phyloP scores from a whole-genome alignment of 2,888 invertebrate species.

The Eupithecia dodoneata region DNA sequence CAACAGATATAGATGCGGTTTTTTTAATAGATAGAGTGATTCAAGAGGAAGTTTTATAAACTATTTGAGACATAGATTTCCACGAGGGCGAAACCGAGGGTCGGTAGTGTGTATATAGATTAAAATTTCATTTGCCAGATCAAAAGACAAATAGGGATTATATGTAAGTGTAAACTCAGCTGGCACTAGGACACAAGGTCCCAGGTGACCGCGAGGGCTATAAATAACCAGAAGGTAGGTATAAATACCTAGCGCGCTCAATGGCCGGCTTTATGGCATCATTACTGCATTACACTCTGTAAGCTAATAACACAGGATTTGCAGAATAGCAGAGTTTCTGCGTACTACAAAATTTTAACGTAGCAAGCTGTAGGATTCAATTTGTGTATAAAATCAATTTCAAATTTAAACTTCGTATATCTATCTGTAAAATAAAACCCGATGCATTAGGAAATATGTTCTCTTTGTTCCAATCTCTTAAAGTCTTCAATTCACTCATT shows the following conservation, averaged over 20 bases:
- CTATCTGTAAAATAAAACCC: too few relatives aligned
- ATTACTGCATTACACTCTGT: conserved; percentile 59
- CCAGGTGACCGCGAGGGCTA: conserved; percentile 67
- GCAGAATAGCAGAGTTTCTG: conserved; percentile 5
- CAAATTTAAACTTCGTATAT: too few relatives aligned
- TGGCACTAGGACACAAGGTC: conserved; percentile 71
- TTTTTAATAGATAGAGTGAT: too few relatives aligned
- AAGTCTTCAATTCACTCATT: background rate
- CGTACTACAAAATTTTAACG: background rate
- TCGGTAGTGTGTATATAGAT: background rate
- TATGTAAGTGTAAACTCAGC: conserved; percentile 56
- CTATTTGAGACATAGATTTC: too few relatives aligned
- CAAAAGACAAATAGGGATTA: background rate
- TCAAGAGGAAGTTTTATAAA: too few relatives aligned
- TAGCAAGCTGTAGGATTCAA: background rate
- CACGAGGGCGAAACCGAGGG: too few relatives aligned
- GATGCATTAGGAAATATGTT: too few relatives aligned
- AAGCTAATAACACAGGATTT: conserved; percentile 34
- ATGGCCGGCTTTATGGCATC: conserved; percentile 70
- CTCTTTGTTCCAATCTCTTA: too few relatives aligned
- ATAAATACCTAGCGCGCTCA: conserved; percentile 71
- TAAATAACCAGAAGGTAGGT: conserved; percentile 38
- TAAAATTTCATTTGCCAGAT: background rate
- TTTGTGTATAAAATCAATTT: background rate
- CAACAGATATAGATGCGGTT: too few relatives aligned